phyloP scores from a whole-genome alignment of 2,113 vertebrate species.

The Solenodon paradoxus region DNA sequence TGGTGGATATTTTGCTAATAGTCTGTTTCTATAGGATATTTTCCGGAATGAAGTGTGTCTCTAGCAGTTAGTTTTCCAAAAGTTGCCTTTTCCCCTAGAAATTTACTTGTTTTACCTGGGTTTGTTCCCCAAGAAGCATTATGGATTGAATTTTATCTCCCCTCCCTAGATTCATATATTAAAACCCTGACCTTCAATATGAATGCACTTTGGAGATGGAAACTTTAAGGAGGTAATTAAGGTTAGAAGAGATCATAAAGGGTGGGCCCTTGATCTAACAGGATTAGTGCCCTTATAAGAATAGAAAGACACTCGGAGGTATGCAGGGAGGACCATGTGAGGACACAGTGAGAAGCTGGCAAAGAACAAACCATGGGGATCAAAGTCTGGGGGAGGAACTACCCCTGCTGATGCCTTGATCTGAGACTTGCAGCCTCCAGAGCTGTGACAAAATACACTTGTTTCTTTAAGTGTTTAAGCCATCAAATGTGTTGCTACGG shows the following conservation, averaged over 20 bases:
- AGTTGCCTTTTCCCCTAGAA: background rate
- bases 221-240: background rate
- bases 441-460: background rate
- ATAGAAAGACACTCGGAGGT: background rate
- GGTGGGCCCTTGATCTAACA: background rate
- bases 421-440: background rate
- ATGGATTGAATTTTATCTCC: background rate
- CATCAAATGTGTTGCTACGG: background rate
- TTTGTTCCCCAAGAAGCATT: background rate
- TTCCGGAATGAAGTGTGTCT: background rate
- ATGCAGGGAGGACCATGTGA: background rate
- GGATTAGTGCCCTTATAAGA: background rate
- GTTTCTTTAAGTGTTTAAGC: background rate
- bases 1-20: background rate
- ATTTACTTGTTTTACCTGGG: too few species aligned
- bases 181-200: background rate
- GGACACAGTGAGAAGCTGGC: background rate
- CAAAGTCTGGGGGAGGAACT: background rate
- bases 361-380: too few species aligned
- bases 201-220: background rate
- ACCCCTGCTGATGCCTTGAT: too few species aligned
- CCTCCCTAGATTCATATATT: background rate
- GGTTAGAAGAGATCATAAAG: background rate
- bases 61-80: background rate
- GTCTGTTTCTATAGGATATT: background rate